Evolutionary conservation across 2,888 invertebrate genomes (phyloP), one percentile per base, ranked within the genome.

Genomic region (Balanococcus diminutus): DNA sequence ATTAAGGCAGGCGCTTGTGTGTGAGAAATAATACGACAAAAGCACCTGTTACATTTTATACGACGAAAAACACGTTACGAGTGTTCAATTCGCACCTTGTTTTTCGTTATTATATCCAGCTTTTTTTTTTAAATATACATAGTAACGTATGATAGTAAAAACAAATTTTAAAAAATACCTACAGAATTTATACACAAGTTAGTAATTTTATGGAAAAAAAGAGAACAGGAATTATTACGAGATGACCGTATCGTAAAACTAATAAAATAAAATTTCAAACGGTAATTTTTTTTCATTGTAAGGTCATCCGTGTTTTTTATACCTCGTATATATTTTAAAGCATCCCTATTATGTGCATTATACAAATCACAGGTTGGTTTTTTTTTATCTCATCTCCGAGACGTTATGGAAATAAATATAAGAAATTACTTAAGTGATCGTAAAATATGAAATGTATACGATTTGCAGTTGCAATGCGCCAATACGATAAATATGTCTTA

Each of bases 21-120:
- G 14, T 28, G 61, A 67, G 61, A 67, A 67, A 25, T 9, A 67
- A 67, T 14, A 67, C 16, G 61, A 67, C 61, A 67, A 67, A 67
- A 67, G 61, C 61, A 67, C 61, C 61, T 67, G 61, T 67, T 67
- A 67, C 61, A 67, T 67, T 67, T 67, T 28, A 28, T 14, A 25
- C n/a, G n/a, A 28, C 25, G 28, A 67, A 67, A 67, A 67, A 67
- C 61, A 28, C 14, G 61, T 67, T 67, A 14, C n/a, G 61, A 28
- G 28, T 11, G 61, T 67, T 9, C 28, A 67, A 67, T 67, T 67
- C 9, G 28, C 61, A 67, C 61, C 61, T 67, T 67, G 61, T 67
- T 67, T 67, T 11, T 51, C 3, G 51, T 19, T 5, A 56, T 4
- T 67, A 28, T 28, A 67, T 51, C 19, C 61, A 14, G 61, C 56